Percentiles rank a stretch among this genome's conserved stretches.
Conservation (phyloP, 2,797 vertebrate species). For the Yasuhikotakia modesta region DNA sequence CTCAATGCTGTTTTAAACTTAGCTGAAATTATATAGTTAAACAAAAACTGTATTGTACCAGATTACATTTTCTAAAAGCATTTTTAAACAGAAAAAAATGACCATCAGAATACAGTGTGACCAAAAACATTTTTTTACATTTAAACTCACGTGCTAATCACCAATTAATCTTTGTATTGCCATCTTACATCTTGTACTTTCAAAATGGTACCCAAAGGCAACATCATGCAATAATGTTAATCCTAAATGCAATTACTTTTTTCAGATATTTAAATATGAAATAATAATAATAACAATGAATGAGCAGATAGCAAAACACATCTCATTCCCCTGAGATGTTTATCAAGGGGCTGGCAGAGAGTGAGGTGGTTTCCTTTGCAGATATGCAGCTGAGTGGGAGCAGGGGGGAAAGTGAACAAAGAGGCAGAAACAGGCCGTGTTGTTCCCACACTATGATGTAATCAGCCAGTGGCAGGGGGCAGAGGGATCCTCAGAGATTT, state of each 20-base stretch:
- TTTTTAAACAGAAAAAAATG: no score
- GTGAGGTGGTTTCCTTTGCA: conserved; percentile 64
- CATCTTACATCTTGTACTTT: no score
- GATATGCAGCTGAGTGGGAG: conserved; percentile 64
- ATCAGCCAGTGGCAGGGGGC: conserved; percentile 63
- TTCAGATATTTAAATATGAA: not conserved
- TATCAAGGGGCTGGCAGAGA: conserved; percentile 52
- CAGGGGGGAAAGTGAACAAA: conserved; percentile 67
- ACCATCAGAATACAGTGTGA: no score
- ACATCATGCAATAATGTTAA: no score
- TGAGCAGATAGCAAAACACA: not conserved
- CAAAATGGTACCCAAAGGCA: no score
- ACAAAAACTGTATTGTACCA: no score
- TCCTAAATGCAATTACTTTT: not conserved
- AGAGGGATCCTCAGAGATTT: conserved; percentile 53
- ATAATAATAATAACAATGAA: not conserved
- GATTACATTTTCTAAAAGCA: no score
- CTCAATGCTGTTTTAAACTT: no score
- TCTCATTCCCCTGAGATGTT: not conserved
- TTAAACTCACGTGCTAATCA: no score
- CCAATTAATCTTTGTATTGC: no score
- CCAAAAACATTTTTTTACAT: no score
- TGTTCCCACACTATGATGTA: conserved; percentile 75
- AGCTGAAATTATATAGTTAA: no score
- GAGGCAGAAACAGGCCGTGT: conserved; percentile 70